Evolutionary conservation across 2,797 vertebrate species (phyloP).

Genomic region (Danio tinwini): DNA sequence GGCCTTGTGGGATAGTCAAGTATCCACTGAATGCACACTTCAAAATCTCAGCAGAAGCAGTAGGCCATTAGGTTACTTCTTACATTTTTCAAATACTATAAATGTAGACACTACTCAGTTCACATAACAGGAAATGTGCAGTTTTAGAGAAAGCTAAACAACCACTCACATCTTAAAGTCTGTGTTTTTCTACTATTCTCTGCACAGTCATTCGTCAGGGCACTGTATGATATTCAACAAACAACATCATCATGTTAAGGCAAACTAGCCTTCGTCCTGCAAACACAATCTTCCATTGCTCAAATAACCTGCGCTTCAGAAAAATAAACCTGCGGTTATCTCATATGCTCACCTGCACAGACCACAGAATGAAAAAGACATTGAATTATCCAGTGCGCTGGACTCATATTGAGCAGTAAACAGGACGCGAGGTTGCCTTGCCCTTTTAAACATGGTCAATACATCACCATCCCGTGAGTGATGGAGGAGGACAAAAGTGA

Average conservation of each 20-base stretch:
- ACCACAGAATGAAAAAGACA: not conserved
- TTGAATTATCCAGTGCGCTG: slow-evolving; percentile 27
- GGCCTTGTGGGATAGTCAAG: no score
- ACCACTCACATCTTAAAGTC: not conserved
- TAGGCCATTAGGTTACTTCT: no score
- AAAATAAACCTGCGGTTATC: not conserved
- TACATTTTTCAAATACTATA: no score
- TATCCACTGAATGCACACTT: no score
- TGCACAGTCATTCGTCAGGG: not conserved
- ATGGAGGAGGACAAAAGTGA: slow-evolving; percentile 38
- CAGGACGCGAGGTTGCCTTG: slow-evolving; percentile 26
- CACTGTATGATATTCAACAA: not conserved
- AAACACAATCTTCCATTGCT: slow-evolving; percentile 27
- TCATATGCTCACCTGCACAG: not conserved
- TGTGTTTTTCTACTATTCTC: not conserved
- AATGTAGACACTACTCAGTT: no score
- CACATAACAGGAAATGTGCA: no score
- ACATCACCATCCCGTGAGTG: slow-evolving; percentile 41
- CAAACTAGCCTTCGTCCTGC: not conserved
- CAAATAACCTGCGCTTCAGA: slow-evolving; percentile 1
- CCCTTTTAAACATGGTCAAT: slow-evolving; percentile 56
- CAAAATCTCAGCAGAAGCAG: no score
- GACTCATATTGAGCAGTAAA: slow-evolving; percentile 12
- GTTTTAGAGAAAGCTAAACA: not conserved
- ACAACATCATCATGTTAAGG: slow-evolving; percentile 9